Percentiles rank a stretch among this genome's conserved stretches.
These are phyloP conservation scores for Sicus ferrugineus DNA, from an alignment of 2,888 invertebrate genomes.

Conservation along the genomic window DNA sequence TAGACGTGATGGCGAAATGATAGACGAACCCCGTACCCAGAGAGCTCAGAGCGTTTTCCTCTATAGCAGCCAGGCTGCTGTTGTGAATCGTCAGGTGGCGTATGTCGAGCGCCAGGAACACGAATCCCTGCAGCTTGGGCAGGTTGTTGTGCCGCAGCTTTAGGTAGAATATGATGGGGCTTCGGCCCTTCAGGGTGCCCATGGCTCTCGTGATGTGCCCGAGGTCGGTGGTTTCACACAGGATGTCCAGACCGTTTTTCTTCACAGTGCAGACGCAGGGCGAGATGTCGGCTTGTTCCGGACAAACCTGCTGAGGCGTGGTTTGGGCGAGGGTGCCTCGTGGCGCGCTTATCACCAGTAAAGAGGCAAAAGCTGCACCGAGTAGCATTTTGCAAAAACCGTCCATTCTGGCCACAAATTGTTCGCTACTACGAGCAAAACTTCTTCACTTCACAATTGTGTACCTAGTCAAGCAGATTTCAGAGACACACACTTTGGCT, in stretches of 20 bases:
- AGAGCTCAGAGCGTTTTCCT: slow-evolving; percentile 86
- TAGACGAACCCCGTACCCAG: slow-evolving; percentile 71
- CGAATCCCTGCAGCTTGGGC: slow-evolving; percentile 84
- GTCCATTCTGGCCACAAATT: slow-evolving; percentile 12
- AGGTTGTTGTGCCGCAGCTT: slow-evolving; percentile 87
- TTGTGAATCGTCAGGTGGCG: slow-evolving; percentile 88
- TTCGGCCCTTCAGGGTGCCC: slow-evolving; percentile 81
- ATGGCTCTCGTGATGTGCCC: slow-evolving; percentile 81
- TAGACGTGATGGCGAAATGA: too few relatives aligned
- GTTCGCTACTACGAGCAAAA: slow-evolving; percentile 15
- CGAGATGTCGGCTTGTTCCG: slow-evolving; percentile 75
- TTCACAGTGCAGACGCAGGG: slow-evolving; percentile 87
- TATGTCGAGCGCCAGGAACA: slow-evolving; percentile 87
- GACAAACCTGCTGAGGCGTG: slow-evolving; percentile 71
- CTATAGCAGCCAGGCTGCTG: slow-evolving; percentile 86
- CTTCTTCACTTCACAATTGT: neutral
- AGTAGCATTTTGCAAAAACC: slow-evolving; percentile 26
- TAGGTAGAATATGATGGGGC: slow-evolving; percentile 84
- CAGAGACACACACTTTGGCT: neutral
- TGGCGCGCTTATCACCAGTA: neutral
- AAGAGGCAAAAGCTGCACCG: slow-evolving; percentile 30
- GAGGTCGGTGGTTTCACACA: slow-evolving; percentile 87
- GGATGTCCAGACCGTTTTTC: slow-evolving; percentile 86
- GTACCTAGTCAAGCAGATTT: too few relatives aligned
- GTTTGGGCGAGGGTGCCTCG: slow-evolving; percentile 47